Conservation (phyloP, 2,797 vertebrate species). For the Coregonus sp. region DNA sequence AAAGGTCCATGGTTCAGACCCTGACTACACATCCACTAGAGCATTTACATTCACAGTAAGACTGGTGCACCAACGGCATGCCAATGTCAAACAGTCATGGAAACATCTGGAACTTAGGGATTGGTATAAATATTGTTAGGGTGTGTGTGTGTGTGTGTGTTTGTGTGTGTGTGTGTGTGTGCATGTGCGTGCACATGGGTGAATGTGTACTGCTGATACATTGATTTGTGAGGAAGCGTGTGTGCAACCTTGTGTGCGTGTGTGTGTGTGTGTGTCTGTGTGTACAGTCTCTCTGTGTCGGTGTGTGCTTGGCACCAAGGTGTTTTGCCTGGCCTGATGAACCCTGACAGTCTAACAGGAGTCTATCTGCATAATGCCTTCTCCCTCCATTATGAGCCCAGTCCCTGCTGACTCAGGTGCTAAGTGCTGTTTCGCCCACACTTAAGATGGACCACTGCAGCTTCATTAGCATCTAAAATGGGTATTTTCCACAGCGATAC, state of each 20-base stretch:
- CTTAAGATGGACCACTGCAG: constrained; percentile 7
- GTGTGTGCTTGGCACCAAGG: constrained; percentile 1
- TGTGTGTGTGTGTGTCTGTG: constrained; percentile 7
- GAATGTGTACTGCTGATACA: constrained; percentile 3
- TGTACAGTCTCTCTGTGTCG: constrained; percentile 3
- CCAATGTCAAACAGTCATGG: neutral
- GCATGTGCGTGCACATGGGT: neutral
- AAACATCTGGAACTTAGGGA: neutral
- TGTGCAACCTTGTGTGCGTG: constrained; percentile 2
- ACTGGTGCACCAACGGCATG: neutral
- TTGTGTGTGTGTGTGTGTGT: neutral
- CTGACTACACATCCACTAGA: neutral
- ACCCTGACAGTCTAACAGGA: constrained; percentile 10
- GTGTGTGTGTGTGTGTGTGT: neutral
- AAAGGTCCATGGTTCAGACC: neutral
- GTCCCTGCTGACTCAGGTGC: constrained; percentile 33
- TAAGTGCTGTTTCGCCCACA: constrained; percentile 16
- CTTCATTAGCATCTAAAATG: constrained; percentile 36
- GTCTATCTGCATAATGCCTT: constrained; percentile 26
- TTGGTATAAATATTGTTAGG: neutral
- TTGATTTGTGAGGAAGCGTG: neutral
- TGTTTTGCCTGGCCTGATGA: constrained; percentile 14
- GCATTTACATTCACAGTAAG: neutral
- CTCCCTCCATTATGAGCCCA: constrained; percentile 30
- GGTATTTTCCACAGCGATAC: neutral